phyloP scores from a whole-genome alignment of 2,797 vertebrate species.

The Glyptemys insculpta region DNA sequence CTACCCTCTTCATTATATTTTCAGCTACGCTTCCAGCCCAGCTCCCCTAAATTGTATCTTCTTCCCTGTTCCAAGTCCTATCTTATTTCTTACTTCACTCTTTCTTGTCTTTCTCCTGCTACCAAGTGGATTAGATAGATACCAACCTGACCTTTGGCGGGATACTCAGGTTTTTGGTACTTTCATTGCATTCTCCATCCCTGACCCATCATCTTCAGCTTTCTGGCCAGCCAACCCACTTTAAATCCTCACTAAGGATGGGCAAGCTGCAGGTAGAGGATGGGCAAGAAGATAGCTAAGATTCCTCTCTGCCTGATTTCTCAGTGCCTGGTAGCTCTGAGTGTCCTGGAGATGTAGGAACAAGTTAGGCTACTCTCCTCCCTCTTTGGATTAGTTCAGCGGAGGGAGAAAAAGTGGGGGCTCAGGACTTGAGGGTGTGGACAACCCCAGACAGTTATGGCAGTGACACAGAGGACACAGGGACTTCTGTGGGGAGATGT shows the following conservation, averaged over 20 bases:
- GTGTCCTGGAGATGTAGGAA: not conserved
- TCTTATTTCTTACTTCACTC: not conserved
- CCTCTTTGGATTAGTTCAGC: not conserved
- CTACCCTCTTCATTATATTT: not conserved
- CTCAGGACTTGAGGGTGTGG: not conserved
- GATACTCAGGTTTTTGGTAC: not conserved
- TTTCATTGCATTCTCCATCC: fast-evolving
- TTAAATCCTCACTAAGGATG: not conserved
- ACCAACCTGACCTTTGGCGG: not conserved
- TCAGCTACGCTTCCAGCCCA: not conserved
- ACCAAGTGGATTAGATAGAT: not conserved
- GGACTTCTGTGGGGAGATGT: not conserved
- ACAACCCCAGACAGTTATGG: not conserved
- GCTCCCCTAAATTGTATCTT: not conserved
- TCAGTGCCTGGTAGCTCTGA: not conserved
- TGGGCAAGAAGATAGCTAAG: not conserved
- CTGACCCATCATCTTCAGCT: not conserved
- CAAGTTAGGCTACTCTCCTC: not conserved
- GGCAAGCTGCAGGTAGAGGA: not conserved
- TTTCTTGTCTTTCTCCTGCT: not conserved
- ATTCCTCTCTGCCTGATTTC: not conserved
- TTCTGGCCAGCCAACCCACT: not conserved
- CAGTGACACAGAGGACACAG: not conserved
- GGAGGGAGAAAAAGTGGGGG: not conserved
- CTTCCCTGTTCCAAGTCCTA: fast-evolving